Percentiles rank a stretch among this genome's conserved stretches.
These are phyloP conservation scores for Nothoprocta perdicaria DNA, from an alignment of 2,113 vertebrate species.

Conservation along the genomic window DNA sequence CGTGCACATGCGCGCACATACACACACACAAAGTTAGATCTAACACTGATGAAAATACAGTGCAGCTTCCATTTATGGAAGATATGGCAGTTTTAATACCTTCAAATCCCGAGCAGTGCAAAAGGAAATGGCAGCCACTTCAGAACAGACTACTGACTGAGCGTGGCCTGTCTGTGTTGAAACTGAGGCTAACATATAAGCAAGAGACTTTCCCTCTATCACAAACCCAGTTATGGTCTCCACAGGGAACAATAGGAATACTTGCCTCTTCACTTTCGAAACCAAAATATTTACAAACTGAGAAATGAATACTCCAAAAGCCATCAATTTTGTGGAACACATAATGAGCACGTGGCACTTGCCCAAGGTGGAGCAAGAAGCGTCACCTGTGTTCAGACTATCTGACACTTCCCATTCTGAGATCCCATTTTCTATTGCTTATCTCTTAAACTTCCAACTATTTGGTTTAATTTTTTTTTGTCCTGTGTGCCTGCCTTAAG, in stretches of 20 bases:
- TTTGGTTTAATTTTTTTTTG: slow-evolving; percentile 48
- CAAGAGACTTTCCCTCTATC: slow-evolving; percentile 3
- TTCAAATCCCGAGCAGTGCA: background rate
- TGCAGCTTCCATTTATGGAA: background rate
- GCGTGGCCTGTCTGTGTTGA: background rate
- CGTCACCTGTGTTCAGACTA: background rate
- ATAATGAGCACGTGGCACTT: background rate
- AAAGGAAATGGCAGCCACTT: background rate
- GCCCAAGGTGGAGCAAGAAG: slow-evolving; percentile 19
- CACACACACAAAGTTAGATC: background rate
- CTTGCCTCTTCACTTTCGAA: background rate
- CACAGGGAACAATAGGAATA: slow-evolving; percentile 16
- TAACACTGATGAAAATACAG: background rate
- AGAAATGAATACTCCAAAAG: slow-evolving; percentile 10
- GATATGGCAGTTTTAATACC: background rate
- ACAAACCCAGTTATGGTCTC: background rate
- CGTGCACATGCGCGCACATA: background rate
- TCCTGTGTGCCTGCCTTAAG: background rate
- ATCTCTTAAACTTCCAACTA: slow-evolving; percentile 25
- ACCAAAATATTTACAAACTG: slow-evolving; percentile 37
- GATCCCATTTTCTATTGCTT: slow-evolving; percentile 20
- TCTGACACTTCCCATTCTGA: slow-evolving; percentile 28
- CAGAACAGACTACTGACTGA: background rate
- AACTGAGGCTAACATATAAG: background rate
- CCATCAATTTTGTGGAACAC: background rate